These are phyloP conservation scores for Armadillidium nasatum DNA, from an alignment of 1,140 invertebrate genomes.

Conservation along the genomic window DNA sequence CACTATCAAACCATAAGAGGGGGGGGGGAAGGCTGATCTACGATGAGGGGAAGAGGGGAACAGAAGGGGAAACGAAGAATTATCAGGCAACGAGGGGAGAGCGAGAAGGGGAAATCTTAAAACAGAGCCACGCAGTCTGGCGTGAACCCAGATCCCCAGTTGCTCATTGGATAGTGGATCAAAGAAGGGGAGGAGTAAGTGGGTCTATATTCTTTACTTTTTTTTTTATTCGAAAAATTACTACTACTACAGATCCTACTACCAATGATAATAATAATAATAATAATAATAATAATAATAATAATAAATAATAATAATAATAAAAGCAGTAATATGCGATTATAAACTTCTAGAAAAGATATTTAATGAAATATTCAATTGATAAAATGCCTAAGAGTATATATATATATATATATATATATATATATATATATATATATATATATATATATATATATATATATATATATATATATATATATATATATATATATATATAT, in stretches of 20 bases:
- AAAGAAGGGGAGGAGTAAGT: not conserved
- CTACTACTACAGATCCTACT: not conserved
- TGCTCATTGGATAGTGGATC: not conserved
- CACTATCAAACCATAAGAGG: not conserved
- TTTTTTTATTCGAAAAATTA: no score
- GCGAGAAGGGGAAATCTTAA: not conserved
- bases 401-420: no score
- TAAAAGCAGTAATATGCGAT: not conserved
- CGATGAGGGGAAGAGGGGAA: not conserved
- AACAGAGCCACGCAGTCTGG: conserved; percentile 10
- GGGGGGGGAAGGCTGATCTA: not conserved
- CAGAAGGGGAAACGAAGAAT: not conserved
- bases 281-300: not conserved
- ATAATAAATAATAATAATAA: not conserved
- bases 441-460: no score
- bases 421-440: no score
- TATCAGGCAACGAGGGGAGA: not conserved
- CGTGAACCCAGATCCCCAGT: not conserved
- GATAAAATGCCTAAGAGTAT: not conserved
- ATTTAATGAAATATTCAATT: not conserved
- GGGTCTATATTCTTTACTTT: not conserved
- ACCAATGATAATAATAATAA: not conserved
- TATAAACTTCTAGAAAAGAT: not conserved
- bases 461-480: no score
- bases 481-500: no score